Evolutionary conservation across 2,113 vertebrate species (phyloP).

Genomic region (Chinchilla lanigera): DNA sequence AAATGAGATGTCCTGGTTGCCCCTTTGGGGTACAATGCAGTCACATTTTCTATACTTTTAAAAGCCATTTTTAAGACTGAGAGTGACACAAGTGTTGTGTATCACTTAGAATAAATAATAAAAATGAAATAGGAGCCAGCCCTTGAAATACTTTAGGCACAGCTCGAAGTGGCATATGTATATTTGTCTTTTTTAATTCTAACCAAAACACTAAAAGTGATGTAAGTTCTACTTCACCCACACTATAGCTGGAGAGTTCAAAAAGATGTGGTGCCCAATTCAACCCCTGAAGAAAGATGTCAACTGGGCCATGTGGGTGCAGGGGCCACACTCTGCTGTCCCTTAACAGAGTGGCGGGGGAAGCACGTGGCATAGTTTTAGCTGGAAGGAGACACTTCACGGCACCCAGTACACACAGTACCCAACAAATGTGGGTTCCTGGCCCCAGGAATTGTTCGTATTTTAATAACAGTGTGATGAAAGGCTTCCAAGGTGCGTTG

Average conservation of each 20-base stretch:
- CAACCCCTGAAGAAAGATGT: not conserved
- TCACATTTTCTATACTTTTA: not conserved
- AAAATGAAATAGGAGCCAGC: not conserved
- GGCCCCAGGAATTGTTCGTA: not conserved
- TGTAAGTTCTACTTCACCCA: not conserved
- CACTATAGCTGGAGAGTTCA: not conserved
- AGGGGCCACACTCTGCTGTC: not conserved
- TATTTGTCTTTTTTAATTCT: not conserved
- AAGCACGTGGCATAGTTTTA: not conserved
- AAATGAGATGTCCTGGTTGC: not conserved
- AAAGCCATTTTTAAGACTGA: not conserved
- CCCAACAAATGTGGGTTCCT: not conserved
- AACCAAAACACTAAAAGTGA: not conserved
- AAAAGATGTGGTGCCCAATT: not conserved
- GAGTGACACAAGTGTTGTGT: not conserved
- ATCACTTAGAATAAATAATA: conserved; percentile 3
- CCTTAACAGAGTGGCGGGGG: not conserved
- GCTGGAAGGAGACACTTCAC: not conserved
- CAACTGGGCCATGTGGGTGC: not conserved
- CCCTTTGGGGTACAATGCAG: not conserved
- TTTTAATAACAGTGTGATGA: not conserved
- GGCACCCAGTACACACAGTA: not conserved
- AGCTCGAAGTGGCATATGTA: not conserved
- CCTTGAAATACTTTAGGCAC: not conserved
- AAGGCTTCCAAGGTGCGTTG: not conserved